phyloP scores from a whole-genome alignment of 1,140 invertebrate genomes.

The Fopius arisanus region DNA sequence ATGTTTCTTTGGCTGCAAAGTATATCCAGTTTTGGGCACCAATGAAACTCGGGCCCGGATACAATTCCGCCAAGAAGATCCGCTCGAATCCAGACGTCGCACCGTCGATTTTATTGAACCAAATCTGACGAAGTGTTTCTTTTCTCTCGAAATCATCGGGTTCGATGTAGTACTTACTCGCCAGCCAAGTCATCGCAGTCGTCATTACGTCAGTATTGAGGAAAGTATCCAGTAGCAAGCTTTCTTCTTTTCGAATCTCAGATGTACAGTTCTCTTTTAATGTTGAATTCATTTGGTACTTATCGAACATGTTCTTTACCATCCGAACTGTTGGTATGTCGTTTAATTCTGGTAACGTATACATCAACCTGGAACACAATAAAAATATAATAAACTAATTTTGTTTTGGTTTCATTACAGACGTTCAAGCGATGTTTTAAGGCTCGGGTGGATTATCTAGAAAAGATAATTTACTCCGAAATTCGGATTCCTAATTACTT shows the following conservation, averaged over 20 bases:
- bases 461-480: too few relatives aligned
- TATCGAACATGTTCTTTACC: constrained; percentile 73
- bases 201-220: constrained; percentile 70
- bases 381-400: too few relatives aligned
- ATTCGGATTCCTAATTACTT: too few relatives aligned
- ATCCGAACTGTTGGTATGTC: constrained; percentile 66
- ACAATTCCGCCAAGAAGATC: constrained; percentile 85
- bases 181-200: constrained; percentile 67
- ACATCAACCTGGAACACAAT: constrained; percentile 56
- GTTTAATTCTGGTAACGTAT: constrained; percentile 41
- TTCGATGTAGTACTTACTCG: constrained; percentile 58
- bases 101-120: constrained; percentile 82
- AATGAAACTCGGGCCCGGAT: constrained; percentile 69
- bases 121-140: constrained; percentile 77
- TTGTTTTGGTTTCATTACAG: too few relatives aligned
- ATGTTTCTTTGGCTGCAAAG: constrained; percentile 75
- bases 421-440: too few relatives aligned
- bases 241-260: constrained; percentile 65
- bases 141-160: constrained; percentile 66
- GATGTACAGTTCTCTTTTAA: constrained; percentile 78
- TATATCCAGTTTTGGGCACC: constrained; percentile 90
- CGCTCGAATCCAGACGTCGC: constrained; percentile 88
- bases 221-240: constrained; percentile 68
- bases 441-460: too few relatives aligned
- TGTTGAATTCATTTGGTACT: constrained; percentile 75